These are phyloP conservation scores for Bombyx mandarina DNA, from an alignment of 1,140 invertebrate species.

Conservation along the genomic window DNA sequence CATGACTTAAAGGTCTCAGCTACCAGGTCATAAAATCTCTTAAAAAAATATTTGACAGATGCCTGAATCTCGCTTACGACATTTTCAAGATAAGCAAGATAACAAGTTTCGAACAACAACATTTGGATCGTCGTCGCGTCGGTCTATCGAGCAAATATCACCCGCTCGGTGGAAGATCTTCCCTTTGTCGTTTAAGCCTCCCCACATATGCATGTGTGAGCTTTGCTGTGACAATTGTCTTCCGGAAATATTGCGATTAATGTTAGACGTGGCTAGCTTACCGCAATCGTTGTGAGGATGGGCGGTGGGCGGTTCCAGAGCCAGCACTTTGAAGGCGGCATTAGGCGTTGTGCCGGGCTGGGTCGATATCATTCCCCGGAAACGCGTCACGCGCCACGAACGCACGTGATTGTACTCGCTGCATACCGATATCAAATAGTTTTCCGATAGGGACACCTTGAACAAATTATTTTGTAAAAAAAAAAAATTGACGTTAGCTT, in stretches of 20 bases:
- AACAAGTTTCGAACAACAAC: too few species aligned
- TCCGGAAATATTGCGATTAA: not conserved
- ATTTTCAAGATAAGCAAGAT: too few species aligned
- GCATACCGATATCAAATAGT: slow-evolving; percentile 97
- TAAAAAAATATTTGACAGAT: too few species aligned
- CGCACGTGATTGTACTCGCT: slow-evolving; percentile 98
- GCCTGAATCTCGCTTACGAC: too few species aligned
- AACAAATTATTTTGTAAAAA: slow-evolving; percentile 4
- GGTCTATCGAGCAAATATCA: too few species aligned
- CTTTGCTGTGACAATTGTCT: too few species aligned
- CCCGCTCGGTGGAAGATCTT: too few species aligned
- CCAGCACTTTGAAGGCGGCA: slow-evolving; percentile 95
- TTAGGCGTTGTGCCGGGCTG: slow-evolving; percentile 97
- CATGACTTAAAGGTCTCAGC: too few species aligned
- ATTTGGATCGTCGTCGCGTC: too few species aligned
- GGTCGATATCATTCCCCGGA: slow-evolving; percentile 97
- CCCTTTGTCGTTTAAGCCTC: too few species aligned
- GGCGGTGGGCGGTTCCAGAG: slow-evolving; percentile 81
- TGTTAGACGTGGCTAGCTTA: slow-evolving; percentile 30
- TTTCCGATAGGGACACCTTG: slow-evolving; percentile 94
- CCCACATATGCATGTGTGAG: too few species aligned
- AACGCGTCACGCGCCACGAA: slow-evolving; percentile 96
- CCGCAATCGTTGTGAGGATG: slow-evolving; percentile 78
- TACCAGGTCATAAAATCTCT: too few species aligned
- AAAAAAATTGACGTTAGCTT: not conserved